Conservation (phyloP, 1,140 invertebrate species). For the Drosophila tani region DNA sequence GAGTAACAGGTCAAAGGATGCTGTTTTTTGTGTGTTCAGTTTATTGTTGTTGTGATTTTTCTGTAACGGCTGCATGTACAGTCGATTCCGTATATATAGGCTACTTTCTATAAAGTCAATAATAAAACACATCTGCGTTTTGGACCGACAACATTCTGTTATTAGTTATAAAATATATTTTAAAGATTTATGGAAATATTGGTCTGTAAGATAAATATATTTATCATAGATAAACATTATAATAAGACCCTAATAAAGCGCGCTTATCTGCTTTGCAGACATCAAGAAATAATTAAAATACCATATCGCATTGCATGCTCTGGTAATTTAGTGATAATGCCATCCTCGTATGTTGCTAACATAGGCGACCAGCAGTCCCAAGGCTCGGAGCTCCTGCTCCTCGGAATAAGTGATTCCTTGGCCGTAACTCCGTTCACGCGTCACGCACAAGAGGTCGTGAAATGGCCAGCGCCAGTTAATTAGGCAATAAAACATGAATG, state of each 20-base stretch:
- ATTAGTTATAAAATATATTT: background rate
- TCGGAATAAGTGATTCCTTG: conserved; percentile 36
- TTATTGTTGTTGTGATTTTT: too few relatives aligned
- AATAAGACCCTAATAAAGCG: background rate
- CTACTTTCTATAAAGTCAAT: too few relatives aligned
- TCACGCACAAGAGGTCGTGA: conserved; percentile 55
- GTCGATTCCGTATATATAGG: too few relatives aligned
- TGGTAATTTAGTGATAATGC: conserved; percentile 39
- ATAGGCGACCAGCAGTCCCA: conserved; percentile 6
- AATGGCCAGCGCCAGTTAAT: conserved; percentile 62
- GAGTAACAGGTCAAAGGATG: too few relatives aligned
- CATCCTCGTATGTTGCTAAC: conserved; percentile 10
- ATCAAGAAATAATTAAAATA: conserved; percentile 28
- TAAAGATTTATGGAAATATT: background rate
- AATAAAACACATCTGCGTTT: background rate
- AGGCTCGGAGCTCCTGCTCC: conserved; percentile 3
- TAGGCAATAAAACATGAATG: conserved; percentile 79
- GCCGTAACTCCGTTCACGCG: conserved; percentile 50
- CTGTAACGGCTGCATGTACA: too few relatives aligned
- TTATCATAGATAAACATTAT: background rate
- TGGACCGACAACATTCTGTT: background rate
- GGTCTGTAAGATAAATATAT: background rate
- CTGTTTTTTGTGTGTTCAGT: too few relatives aligned
- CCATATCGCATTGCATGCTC: conserved; percentile 22
- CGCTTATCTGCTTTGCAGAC: background rate